A percentile compares a stretch with the other conserved stretches of the same genome.
phyloP scores from a whole-genome alignment of 2,797 vertebrate species.

The Phalloptychus januarius region DNA sequence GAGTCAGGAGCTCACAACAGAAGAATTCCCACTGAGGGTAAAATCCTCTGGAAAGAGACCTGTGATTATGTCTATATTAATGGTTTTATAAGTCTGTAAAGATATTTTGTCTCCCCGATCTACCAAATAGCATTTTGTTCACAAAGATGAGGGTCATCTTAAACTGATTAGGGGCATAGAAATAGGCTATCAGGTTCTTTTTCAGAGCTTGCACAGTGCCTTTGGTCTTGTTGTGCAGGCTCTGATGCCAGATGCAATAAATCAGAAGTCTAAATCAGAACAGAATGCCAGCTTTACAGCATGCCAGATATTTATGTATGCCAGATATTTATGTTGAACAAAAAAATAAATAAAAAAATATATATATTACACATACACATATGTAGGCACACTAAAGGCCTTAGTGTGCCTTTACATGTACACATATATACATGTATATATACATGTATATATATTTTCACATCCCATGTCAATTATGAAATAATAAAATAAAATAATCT shows the following conservation, averaged over 20 bases:
- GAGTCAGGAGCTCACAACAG: constrained; percentile 66
- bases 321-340: constrained; percentile 71
- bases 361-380: too few species aligned
- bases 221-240: constrained; percentile 78
- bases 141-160: constrained; percentile 85
- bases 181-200: constrained; percentile 78
- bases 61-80: constrained; percentile 86
- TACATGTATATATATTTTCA: too few species aligned
- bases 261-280: constrained; percentile 85
- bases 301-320: constrained; percentile 72
- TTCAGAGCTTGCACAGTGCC: constrained; percentile 73
- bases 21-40: constrained; percentile 76
- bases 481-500: not conserved
- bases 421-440: not conserved
- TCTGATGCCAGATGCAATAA: constrained; percentile 83
- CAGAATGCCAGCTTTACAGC: constrained; percentile 79
- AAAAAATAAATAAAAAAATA: too few species aligned
- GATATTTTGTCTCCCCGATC: constrained; percentile 78
- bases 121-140: constrained; percentile 76
- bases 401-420: too few species aligned
- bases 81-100: constrained; percentile 75
- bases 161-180: constrained; percentile 86
- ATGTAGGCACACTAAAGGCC: too few species aligned
- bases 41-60: constrained; percentile 76
- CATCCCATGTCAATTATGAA: too few species aligned